Evolutionary conservation across 2,797 vertebrate genomes (phyloP), one percentile per base, ranked within the genome.

Genomic region (Danio aesculapii): DNA sequence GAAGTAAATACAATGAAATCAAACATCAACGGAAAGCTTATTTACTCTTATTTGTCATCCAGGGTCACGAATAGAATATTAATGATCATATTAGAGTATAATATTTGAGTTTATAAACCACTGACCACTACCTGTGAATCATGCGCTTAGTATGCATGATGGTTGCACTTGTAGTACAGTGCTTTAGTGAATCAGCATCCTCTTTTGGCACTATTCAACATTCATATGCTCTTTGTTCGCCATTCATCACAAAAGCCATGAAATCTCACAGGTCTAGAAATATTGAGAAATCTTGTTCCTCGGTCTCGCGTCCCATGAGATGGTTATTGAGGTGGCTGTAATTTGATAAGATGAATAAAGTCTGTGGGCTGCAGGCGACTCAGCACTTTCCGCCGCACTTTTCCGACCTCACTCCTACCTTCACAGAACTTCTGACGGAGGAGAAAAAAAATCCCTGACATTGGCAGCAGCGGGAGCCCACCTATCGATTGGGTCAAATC

Each of bases 291-390:
- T 81, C 70, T 77, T 85, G 83, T 87, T 85, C 75, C 58, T 68
- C 73, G 47, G 85, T 74, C 77, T 79, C 61, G 50, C 68, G 61
- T 85, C 86, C 84, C 79, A 66, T 68, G 83, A 84, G 83, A 87
- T 85, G 83, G 87, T 88, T 89, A 87, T 89, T 86, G 81, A 86
- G 85, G 86, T 88, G 87, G 85, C 88, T 88, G 86, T 90, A 91
- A 93, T 88, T 90, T 90, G 88, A 89, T 90, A 87, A 86, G 84
- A 79, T 86, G 86, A 88, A 88, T 88, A 84, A 86, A 85, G 86
- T 86, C 84, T 72, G 74, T 57, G 82, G 83, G 68, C 83, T 64
- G 75, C 74, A 77, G 73, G 83, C 85, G 72, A 84, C 82, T 94
- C 90, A 90, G 89, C 92, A 91, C 77, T 92, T 93, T 89, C 79